Evolutionary conservation across 2,888 invertebrate genomes (phyloP), one percentile per base, ranked within the genome.

Genomic region (Lacanobia wlatinum): DNA sequence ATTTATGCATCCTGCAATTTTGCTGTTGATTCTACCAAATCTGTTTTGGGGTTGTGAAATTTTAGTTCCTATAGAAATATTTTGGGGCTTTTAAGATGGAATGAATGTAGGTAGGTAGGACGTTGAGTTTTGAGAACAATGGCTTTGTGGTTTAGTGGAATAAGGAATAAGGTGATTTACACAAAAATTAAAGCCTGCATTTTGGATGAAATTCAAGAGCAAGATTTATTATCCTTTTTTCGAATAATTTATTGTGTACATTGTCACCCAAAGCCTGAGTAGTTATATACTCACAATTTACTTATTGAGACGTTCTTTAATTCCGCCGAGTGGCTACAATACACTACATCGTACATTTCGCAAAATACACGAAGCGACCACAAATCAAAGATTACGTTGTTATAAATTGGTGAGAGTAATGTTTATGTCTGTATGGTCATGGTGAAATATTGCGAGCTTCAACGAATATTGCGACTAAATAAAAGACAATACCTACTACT

Each of bases 341-440:
- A 21, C 16, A 70, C 34, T 40, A 58, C n/a, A 50, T 61, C 18
- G 16, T 53, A 65, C 58, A 65, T 56, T 64, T 64, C 77, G 63
- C 40, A 64, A 78, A 76, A 63, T 76, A 64, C 61, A 18, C 55
- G 23, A 65, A 62, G 18, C 8, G 40, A 14, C 1, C 78, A 82
- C 56, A 78, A 78, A 78, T 82, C 82, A 78, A 65, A 53, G 78
- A 78, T 78, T 78, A 78, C 50, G 56, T 65, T 61, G 78, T 62
- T 70, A 82, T 77, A 78, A 78, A 77, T 82, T 56, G 60, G 56
- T 58, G 12, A 58, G 69, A 78, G 34, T 69, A 46, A 76, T 65
- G 82, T 60, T 69, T 50, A 56, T 76, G 69, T 68, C 63, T 52
- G 40, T 52, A 2, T 64, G 43, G 66, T 68, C 48, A 43, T 61